Conservation (phyloP, 2,888 invertebrate genomes). For the Plagiodera versicolora region DNA sequence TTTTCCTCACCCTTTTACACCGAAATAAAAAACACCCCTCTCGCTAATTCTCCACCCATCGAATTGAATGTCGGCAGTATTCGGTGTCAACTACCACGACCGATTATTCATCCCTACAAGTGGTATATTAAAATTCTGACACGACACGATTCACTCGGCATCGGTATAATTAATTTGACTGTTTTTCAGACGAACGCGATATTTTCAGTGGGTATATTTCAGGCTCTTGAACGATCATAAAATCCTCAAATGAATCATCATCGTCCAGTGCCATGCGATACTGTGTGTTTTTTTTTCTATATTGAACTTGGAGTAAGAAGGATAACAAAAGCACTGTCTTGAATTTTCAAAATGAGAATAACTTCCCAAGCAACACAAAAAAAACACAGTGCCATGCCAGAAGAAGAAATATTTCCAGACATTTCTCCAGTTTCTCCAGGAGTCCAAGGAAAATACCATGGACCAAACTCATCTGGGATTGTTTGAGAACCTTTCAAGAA, state of each 20-base stretch:
- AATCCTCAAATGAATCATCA: background rate
- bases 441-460: too few relatives aligned
- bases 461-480: too few relatives aligned
- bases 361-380: too few relatives aligned
- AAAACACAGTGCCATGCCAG: too few relatives aligned
- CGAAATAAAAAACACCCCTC: background rate
- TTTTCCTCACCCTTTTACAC: too few relatives aligned
- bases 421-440: too few relatives aligned
- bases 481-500: too few relatives aligned
- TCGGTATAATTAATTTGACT: background rate
- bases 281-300: too few relatives aligned
- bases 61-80: background rate
- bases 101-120: slow-evolving; percentile 14
- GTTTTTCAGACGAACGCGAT: background rate
- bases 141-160: background rate
- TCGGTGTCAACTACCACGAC: slow-evolving; percentile 8
- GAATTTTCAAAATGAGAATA: too few relatives aligned
- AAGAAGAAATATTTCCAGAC: too few relatives aligned
- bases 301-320: too few relatives aligned
- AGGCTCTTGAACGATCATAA: background rate
- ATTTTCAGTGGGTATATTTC: background rate
- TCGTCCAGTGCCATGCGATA: background rate
- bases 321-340: too few relatives aligned
- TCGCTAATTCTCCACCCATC: background rate
- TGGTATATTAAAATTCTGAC: slow-evolving; percentile 5